These are phyloP conservation scores for Ammodytes dubius DNA, from an alignment of 2,113 vertebrate genomes.

Conservation along the genomic window DNA sequence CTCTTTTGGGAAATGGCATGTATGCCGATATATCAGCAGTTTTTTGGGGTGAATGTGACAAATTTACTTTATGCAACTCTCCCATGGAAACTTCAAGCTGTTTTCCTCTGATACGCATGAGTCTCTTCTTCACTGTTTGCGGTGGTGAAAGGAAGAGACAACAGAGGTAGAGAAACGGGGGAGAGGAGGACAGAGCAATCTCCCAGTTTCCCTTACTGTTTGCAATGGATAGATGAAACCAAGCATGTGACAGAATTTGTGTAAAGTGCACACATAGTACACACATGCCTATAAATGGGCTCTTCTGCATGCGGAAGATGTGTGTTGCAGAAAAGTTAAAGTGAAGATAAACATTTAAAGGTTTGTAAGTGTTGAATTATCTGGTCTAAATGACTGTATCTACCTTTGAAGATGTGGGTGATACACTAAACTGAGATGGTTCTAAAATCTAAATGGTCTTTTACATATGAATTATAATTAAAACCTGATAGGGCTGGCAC, in stretches of 20 bases:
- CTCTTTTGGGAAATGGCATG: conserved; percentile 36
- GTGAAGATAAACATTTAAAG: neutral
- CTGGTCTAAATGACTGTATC: neutral
- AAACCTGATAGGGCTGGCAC: neutral
- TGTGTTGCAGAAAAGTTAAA: neutral
- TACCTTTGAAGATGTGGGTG: neutral
- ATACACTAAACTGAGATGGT: neutral
- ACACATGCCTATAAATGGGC: neutral
- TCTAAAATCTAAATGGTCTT: neutral
- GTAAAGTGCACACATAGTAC: neutral
- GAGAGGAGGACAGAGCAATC: conserved; percentile 34
- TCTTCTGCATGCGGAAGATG: neutral
- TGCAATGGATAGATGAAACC: conserved; percentile 27
- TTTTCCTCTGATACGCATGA: conserved; percentile 27
- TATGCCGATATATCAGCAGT: conserved; percentile 7
- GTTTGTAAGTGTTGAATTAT: neutral
- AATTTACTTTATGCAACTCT: conserved; percentile 28
- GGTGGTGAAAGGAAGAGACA: conserved; percentile 4
- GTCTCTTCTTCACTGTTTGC: neutral
- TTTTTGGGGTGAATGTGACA: conserved; percentile 41
- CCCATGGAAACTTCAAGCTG: conserved; percentile 41
- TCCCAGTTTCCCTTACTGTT: conserved; percentile 9
- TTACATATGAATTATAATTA: neutral
- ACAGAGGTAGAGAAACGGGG: conserved; percentile 23
- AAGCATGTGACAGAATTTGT: conserved; percentile 23